Percentiles rank a stretch among this genome's conserved stretches.
These are phyloP conservation scores for Actias luna DNA, from an alignment of 2,888 invertebrate genomes.

Conservation along the genomic window DNA sequence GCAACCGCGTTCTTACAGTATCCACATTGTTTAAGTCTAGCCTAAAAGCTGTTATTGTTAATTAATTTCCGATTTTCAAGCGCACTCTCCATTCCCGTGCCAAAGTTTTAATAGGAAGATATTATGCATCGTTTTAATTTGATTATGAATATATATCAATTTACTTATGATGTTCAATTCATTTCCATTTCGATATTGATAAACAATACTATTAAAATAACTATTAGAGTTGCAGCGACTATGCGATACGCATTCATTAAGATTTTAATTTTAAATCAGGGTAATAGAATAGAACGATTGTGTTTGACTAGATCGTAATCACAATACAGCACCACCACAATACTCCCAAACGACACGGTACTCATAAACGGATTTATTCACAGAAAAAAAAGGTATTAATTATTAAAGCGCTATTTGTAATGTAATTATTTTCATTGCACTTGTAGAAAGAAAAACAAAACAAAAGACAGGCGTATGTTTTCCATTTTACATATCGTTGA, in stretches of 20 bases:
- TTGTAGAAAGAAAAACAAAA: neutral
- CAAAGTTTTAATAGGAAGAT: conserved; percentile 15
- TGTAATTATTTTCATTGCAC: too few species aligned
- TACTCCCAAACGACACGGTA: too few species aligned
- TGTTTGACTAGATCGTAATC: too few species aligned
- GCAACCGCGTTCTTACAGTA: conserved; percentile 55
- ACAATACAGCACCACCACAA: too few species aligned
- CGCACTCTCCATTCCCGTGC: conserved; percentile 54
- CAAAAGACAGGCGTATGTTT: neutral
- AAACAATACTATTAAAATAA: neutral
- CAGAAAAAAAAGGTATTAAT: too few species aligned
- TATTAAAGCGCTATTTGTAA: too few species aligned
- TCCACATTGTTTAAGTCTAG: conserved; percentile 56
- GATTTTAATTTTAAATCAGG: too few species aligned
- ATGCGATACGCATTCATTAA: too few species aligned
- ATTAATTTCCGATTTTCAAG: conserved; percentile 73
- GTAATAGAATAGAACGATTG: too few species aligned
- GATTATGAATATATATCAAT: neutral
- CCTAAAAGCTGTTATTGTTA: conserved; percentile 60
- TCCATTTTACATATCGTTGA: neutral
- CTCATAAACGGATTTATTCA: too few species aligned
- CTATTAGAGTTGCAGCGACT: too few species aligned
- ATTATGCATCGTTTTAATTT: conserved; percentile 1
- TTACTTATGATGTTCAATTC: neutral
- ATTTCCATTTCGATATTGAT: neutral